Conservation (phyloP, 2,888 invertebrate species). For the Ochropacha duplaris region DNA sequence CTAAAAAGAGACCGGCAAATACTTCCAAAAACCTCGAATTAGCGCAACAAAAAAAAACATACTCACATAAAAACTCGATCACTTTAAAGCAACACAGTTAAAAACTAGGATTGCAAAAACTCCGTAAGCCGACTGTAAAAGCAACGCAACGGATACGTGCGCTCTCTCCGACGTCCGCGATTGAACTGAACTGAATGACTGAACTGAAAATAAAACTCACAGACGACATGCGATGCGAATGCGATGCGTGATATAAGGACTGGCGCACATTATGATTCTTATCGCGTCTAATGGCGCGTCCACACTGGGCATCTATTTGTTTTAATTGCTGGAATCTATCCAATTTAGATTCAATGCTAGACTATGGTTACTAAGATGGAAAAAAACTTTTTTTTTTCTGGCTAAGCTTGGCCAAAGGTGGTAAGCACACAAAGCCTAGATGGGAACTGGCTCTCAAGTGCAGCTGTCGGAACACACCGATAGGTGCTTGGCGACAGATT, state of each 20-base stretch:
- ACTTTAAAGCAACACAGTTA: background rate
- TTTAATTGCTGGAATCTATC: background rate
- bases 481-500: no score
- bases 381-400: no score
- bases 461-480: no score
- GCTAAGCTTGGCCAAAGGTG: no score
- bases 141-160: conserved; percentile 8
- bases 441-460: no score
- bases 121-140: conserved; percentile 16
- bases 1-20: background rate
- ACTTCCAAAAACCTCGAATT: background rate
- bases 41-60: background rate
- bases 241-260: conserved; percentile 13
- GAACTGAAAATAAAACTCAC: conserved; percentile 7
- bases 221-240: conserved; percentile 27
- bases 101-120: conserved; percentile 6
- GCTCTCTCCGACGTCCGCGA: conserved; percentile 11
- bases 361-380: no score
- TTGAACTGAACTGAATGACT: conserved; percentile 25
- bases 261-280: background rate
- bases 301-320: background rate
- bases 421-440: no score
- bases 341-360: background rate
- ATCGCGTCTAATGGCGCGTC: background rate
- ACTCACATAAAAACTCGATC: background rate